A percentile compares a stretch with the other conserved stretches of the same genome.
Conservation (phyloP, 2,113 vertebrate species). For the Pseudorectes ferrugineus region DNA sequence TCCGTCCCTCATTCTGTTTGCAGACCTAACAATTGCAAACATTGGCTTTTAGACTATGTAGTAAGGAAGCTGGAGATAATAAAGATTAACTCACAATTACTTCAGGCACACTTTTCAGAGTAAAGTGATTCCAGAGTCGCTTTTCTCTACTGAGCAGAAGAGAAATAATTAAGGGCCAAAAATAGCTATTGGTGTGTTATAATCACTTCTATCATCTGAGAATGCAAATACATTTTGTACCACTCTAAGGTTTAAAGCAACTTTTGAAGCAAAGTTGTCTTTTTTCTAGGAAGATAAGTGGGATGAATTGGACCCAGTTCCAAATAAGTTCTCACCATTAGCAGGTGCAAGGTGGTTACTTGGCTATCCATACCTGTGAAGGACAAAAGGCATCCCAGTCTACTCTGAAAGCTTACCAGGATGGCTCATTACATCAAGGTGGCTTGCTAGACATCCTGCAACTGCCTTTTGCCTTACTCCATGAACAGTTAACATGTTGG, state of each 20-base stretch:
- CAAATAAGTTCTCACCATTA: not conserved
- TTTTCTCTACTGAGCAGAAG: not conserved
- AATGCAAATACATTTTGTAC: not conserved
- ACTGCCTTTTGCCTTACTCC: not conserved
- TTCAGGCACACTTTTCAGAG: not conserved
- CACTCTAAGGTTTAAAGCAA: not conserved
- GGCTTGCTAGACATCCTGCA: not conserved
- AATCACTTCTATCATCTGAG: not conserved
- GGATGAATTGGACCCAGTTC: not conserved
- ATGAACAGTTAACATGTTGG: not conserved
- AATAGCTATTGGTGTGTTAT: constrained; percentile 1
- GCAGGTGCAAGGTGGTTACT: not conserved
- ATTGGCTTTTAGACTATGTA: not conserved
- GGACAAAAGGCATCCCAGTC: not conserved
- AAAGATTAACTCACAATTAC: not conserved
- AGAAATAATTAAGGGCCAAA: constrained; percentile 22
- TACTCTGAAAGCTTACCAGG: not conserved
- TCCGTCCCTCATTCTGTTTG: not conserved
- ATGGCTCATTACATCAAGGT: not conserved
- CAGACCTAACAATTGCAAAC: not conserved
- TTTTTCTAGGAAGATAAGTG: not conserved
- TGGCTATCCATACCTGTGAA: not conserved
- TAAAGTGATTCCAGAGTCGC: not conserved
- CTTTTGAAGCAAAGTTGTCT: not conserved
- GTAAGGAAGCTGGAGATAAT: not conserved